Evolutionary conservation across 1,140 invertebrate genomes (phyloP).

Genomic region (Aphaenogaster ashmeadi): DNA sequence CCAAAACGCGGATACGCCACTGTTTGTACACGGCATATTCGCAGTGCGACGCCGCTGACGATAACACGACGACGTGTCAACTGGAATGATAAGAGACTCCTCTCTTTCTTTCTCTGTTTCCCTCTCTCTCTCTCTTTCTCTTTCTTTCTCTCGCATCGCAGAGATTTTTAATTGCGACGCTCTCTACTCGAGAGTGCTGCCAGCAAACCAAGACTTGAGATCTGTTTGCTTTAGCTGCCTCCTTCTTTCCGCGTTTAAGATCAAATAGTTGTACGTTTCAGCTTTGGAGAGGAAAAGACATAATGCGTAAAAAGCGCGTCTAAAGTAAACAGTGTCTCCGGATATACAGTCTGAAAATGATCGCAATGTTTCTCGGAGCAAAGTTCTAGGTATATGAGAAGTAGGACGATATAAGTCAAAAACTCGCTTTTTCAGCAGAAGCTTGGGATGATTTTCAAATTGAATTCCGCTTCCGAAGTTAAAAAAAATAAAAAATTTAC

Average conservation of each 20-base stretch:
- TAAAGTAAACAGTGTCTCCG: background rate
- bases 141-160: background rate
- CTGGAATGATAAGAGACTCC: slow-evolving; percentile 47
- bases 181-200: slow-evolving; percentile 9
- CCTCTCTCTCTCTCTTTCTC: background rate
- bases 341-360: background rate
- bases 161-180: slow-evolving; percentile 56
- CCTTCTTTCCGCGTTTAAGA: slow-evolving; percentile 20
- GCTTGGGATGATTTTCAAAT: background rate
- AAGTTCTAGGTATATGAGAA: background rate
- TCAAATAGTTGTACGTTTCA: slow-evolving; percentile 16
- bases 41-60: slow-evolving; percentile 15
- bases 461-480: background rate
- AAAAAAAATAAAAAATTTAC: background rate
- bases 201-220: background rate
- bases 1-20: background rate
- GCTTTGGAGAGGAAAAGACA: background rate
- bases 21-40: slow-evolving; percentile 15
- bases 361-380: background rate
- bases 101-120: slow-evolving; percentile 8
- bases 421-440: background rate
- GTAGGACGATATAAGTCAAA: background rate
- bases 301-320: background rate
- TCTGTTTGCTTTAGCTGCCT: slow-evolving; percentile 21
- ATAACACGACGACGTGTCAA: slow-evolving; percentile 51